phyloP scores from a whole-genome alignment of 2,113 vertebrate species.

The Takifugu flavidus region DNA sequence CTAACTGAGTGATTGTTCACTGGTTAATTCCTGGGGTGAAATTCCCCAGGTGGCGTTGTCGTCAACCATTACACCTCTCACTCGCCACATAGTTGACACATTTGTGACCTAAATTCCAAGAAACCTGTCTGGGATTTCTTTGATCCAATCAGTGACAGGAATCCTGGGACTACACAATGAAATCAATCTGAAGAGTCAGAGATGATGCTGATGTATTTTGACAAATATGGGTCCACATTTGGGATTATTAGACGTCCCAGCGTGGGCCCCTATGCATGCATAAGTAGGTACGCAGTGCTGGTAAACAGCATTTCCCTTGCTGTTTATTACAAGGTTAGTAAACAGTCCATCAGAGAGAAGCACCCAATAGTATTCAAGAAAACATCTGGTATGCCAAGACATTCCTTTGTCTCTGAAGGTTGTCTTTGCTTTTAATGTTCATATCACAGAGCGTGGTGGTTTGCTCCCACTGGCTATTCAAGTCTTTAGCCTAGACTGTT shows the following conservation, averaged over 20 bases:
- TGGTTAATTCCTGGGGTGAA: too few relatives aligned
- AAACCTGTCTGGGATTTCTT: conserved; percentile 42
- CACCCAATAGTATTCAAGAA: conserved; percentile 19
- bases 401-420: background rate
- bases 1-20: too few relatives aligned
- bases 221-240: too few relatives aligned
- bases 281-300: conserved; percentile 5
- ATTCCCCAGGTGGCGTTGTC: too few relatives aligned
- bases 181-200: conserved; percentile 3
- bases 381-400: conserved; percentile 15
- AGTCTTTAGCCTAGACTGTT: conserved; percentile 48
- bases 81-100: conserved; percentile 12
- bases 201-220: too few relatives aligned
- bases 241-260: background rate
- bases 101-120: conserved; percentile 33
- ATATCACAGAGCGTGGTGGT: conserved; percentile 33
- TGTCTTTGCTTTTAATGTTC: conserved; percentile 52
- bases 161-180: conserved; percentile 21
- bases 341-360: conserved; percentile 1
- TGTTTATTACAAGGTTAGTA: too few relatives aligned
- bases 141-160: conserved; percentile 45
- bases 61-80: too few relatives aligned
- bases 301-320: too few relatives aligned
- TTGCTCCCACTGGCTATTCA: conserved; percentile 43
- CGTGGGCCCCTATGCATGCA: background rate